phyloP scores from a whole-genome alignment of 2,888 invertebrate species.

The Diplazon laetatorius region DNA sequence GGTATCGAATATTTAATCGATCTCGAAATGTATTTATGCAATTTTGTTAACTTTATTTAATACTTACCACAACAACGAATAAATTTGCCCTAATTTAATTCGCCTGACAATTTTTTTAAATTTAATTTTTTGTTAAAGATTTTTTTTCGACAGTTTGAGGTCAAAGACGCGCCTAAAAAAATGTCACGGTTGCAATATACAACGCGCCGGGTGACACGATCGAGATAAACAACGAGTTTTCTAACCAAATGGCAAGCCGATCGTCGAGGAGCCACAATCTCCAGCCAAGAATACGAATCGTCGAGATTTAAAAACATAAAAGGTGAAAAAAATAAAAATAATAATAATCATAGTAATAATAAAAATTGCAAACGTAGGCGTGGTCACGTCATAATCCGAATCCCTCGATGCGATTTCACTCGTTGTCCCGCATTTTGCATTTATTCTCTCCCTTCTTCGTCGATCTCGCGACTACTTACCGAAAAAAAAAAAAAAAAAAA shows the following conservation, averaged over 20 bases:
- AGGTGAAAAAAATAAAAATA: conserved; percentile 27
- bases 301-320: conserved; percentile 29
- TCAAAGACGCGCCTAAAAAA: conserved; percentile 27
- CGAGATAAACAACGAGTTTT: background rate
- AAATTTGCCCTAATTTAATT: too few species aligned
- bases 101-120: too few species aligned
- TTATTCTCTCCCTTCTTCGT: conserved; percentile 40
- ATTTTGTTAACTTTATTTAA: too few species aligned
- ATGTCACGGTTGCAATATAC: conserved; percentile 17
- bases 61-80: too few species aligned
- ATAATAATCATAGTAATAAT: background rate
- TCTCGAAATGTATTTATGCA: background rate
- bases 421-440: conserved; percentile 26
- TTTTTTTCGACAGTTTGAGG: background rate
- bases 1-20: background rate
- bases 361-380: conserved; percentile 59
- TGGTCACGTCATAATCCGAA: conserved; percentile 61
- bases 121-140: too few species aligned
- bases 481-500: too few species aligned
- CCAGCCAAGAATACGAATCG: background rate
- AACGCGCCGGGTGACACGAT: background rate
- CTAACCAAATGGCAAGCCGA: conserved; percentile 23
- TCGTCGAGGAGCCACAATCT: conserved; percentile 15
- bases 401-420: conserved; percentile 39
- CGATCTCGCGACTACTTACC: conserved; percentile 39